Percentiles rank a stretch among this genome's conserved stretches.
phyloP scores from a whole-genome alignment of 2,113 vertebrate genomes.

The Gasterosteus nipponicus region DNA sequence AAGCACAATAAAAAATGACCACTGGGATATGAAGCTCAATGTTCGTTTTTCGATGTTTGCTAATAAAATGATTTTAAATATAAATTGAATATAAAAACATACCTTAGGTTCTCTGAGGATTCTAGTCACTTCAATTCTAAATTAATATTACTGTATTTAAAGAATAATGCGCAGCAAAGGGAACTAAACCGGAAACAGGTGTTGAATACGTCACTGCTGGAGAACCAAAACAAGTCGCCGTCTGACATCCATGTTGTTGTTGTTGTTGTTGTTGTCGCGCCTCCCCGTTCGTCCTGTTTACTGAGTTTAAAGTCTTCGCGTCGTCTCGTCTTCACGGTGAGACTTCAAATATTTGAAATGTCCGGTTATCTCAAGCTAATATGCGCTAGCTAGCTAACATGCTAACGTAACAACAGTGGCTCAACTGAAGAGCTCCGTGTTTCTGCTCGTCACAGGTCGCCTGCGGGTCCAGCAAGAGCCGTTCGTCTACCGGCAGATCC shows the following conservation, averaged over 20 bases:
- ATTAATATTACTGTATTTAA: too few species aligned
- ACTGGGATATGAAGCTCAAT: too few species aligned
- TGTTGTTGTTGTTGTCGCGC: not conserved
- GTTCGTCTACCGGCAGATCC: not conserved
- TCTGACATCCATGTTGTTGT: slow-evolving; percentile 12
- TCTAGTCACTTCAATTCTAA: too few species aligned
- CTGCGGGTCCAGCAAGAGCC: too few species aligned
- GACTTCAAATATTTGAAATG: accelerated
- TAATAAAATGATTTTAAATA: too few species aligned
- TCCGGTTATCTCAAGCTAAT: not conserved
- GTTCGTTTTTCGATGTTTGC: too few species aligned
- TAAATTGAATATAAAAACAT: too few species aligned
- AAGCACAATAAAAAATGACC: too few species aligned
- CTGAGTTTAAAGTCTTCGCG: accelerated
- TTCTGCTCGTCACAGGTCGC: not conserved
- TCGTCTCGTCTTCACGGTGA: slow-evolving; percentile 36
- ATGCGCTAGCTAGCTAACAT: not conserved
- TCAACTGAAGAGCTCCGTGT: not conserved
- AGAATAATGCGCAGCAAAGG: not conserved
- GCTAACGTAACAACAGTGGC: slow-evolving; percentile 8
- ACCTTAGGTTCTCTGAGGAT: too few species aligned
- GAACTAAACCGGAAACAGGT: slow-evolving; percentile 58
- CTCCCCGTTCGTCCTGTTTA: not conserved
- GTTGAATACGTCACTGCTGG: slow-evolving; percentile 2
- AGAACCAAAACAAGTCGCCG: slow-evolving; percentile 62